Percentiles rank a stretch among this genome's conserved stretches.
Evolutionary conservation across 2,113 vertebrate genomes (phyloP).

Genomic region (Grallaria varia): DNA sequence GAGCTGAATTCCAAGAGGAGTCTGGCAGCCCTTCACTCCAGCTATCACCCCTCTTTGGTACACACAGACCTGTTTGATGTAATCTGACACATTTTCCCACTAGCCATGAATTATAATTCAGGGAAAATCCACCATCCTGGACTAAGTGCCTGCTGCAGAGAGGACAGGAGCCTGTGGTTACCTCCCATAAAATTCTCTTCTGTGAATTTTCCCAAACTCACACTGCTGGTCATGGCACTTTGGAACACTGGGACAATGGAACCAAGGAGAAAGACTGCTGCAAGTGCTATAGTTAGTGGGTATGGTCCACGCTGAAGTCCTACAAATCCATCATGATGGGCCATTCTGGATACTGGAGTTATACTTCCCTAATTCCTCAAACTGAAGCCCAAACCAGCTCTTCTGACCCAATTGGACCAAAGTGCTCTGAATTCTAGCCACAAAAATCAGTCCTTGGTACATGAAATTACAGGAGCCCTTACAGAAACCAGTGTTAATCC

Average conservation of each 20-base stretch:
- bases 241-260: background rate
- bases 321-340: background rate
- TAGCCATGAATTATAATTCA: background rate
- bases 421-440: background rate
- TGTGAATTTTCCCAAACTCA: background rate
- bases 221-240: background rate
- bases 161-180: background rate
- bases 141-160: background rate
- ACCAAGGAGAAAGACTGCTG: background rate
- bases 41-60: background rate
- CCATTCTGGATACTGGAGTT: background rate
- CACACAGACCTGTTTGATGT: background rate
- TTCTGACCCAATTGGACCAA: background rate
- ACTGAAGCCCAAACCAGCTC: background rate
- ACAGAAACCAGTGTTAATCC: background rate
- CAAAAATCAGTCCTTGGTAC: background rate
- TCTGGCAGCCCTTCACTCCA: background rate
- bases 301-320: background rate
- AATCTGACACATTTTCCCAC: background rate
- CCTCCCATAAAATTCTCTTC: background rate
- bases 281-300: background rate
- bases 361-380: background rate
- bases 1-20: background rate
- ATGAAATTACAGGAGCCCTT: background rate
- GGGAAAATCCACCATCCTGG: background rate